Base-by-base conservation (phyloP, 2,888 invertebrate genomes). In the Euphydryas editha region DNA sequence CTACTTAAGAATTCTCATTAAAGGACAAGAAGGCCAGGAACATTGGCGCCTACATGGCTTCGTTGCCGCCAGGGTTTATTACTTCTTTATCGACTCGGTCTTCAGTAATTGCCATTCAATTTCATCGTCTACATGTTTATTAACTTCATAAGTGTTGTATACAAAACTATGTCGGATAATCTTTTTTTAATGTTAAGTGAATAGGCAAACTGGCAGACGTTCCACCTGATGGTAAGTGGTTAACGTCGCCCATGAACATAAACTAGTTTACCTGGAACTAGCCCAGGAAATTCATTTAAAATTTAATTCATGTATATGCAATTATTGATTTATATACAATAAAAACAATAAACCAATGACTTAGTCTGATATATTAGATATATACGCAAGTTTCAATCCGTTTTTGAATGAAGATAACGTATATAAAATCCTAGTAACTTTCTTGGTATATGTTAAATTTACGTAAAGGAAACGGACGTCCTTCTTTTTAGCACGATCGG, bases 401-500 rank as follows among this genome's bases (percentile, higher is more conserved):
- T 77, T 78, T 76, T 65, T 76, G 77, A 84, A 82, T 78, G 73
- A 78, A 76, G 72, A 72, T 60, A 59, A 62, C 46, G 65, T 56
- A 65, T 20, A 44, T 20, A 37, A 20, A 18, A 59, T 59, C 39
- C 47, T 55, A 56, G 42, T 20, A 47, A 51, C 13, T 42, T 62
- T 57, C 47, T 57, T 44, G 21, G 8, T 37, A 36, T 59, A 88
- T 88, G 86, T 81, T 84, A 84, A 87, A 84, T 78, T 77, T 76
- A 74, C 73, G 74, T 74, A 73, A 78, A 88, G 91, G 91, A 91
- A 92, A 82, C 91, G 91, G 91, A 92, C 80, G 80, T 91, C 91
- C 91, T 87, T 79, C 80, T 76, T 72, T 68, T 72, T 73, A 78
- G 71, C 82, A 77, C 73, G 78, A 77, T 79, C 77, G 77, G 78